Evolutionary conservation across 2,888 invertebrate genomes (phyloP).

Genomic region (Bedellia somnulentella): DNA sequence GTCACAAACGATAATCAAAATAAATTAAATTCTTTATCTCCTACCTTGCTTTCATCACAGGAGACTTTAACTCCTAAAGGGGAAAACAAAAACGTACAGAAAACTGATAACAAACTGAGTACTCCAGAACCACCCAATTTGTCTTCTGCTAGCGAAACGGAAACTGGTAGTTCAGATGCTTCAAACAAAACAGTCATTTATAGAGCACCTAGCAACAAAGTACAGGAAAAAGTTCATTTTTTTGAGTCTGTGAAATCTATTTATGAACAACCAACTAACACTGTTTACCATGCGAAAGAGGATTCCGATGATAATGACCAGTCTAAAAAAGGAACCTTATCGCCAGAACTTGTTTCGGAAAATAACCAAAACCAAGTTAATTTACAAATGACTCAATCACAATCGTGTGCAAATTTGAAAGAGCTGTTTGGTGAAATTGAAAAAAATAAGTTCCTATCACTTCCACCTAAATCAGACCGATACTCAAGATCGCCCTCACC

Average conservation of each 20-base stretch:
- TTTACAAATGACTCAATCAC: constrained; percentile 55
- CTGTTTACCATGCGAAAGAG: constrained; percentile 56
- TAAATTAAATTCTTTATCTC: not conserved
- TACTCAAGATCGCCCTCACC: constrained; percentile 39
- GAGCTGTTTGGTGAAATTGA: constrained; percentile 81
- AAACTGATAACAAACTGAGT: not conserved
- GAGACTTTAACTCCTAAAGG: not conserved
- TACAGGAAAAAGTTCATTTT: constrained; percentile 76
- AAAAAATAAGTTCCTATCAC: constrained; percentile 58
- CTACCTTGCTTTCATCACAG: not conserved
- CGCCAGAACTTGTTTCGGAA: constrained; percentile 16
- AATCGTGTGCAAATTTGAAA: constrained; percentile 74
- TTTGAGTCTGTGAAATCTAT: constrained; percentile 71
- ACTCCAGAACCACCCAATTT: constrained; percentile 29
- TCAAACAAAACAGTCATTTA: constrained; percentile 71
- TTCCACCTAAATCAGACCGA: constrained; percentile 45
- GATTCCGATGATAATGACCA: constrained; percentile 45
- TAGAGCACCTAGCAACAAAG: constrained; percentile 62
- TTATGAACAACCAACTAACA: constrained; percentile 42
- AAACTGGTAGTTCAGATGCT: constrained; percentile 72
- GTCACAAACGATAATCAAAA: constrained; percentile 31
- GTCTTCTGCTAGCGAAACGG: constrained; percentile 67
- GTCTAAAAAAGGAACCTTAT: constrained; percentile 11
- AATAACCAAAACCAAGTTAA: constrained; percentile 16
- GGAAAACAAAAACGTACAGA: not conserved